Conservation (phyloP, 2,888 invertebrate genomes). For the Eupithecia centaureata region DNA sequence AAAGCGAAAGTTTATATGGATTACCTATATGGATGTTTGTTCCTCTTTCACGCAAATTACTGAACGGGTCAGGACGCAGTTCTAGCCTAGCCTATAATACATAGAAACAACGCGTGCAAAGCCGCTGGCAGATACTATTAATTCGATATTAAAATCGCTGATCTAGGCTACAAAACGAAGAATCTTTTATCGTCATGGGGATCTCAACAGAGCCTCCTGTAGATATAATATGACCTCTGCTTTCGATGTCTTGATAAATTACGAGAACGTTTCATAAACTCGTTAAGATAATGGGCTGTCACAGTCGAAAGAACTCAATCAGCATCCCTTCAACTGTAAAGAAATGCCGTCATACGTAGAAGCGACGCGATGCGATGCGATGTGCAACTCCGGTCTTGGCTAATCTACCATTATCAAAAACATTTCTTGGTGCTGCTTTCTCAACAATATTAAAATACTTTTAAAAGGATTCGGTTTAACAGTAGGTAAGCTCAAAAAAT, state of each 20-base stretch:
- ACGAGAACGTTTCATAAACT: conserved; percentile 36
- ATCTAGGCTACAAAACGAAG: too few species aligned
- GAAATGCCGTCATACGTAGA: conserved; percentile 13
- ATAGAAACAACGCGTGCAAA: too few species aligned
- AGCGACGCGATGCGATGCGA: conserved; percentile 10
- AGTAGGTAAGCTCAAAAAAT: too few species aligned
- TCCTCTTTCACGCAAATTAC: too few species aligned
- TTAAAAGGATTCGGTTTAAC: too few species aligned
- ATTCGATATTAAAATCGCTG: too few species aligned
- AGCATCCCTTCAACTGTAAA: conserved; percentile 29
- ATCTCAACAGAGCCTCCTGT: neutral
- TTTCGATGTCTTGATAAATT: conserved; percentile 37
- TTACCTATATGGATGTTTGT: too few species aligned
- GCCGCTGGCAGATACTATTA: too few species aligned
- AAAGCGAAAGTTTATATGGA: too few species aligned
- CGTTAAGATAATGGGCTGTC: conserved; percentile 41
- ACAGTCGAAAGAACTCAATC: conserved; percentile 39
- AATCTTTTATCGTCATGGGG: neutral
- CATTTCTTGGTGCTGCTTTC: neutral
- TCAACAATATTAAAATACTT: too few species aligned
- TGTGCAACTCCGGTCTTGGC: neutral
- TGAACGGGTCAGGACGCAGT: too few species aligned
- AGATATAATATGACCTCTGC: conserved; percentile 19
- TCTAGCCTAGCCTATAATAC: too few species aligned
- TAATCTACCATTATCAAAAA: neutral